phyloP scores from a whole-genome alignment of 1,140 invertebrate species.

The Phortica variegata region DNA sequence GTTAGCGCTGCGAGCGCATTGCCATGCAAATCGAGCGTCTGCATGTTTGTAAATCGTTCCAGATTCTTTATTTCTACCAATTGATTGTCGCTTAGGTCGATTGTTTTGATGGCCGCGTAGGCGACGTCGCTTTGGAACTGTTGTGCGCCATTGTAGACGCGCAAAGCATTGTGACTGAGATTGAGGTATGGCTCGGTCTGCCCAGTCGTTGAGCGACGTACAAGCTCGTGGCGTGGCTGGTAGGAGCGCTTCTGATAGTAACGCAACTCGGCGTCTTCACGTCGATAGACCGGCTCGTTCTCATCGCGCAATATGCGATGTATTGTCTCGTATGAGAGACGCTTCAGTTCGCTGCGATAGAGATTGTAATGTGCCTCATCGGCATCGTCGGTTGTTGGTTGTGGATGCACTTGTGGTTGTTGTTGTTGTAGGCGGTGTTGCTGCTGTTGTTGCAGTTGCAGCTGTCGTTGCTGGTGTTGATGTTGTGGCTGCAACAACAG shows the following conservation, averaged over 20 bases:
- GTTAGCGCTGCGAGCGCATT: constrained; percentile 19
- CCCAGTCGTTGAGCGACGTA: background rate
- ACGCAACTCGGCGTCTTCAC: constrained; percentile 28
- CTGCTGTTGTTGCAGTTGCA: constrained; percentile 23
- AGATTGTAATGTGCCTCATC: too few relatives aligned
- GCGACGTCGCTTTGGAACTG: constrained; percentile 31
- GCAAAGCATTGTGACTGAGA: constrained; percentile 23
- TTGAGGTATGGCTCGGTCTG: constrained; percentile 31
- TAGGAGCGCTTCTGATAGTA: constrained; percentile 30
- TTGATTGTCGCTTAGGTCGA: constrained; percentile 35
- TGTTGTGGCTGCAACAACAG: constrained; percentile 3
- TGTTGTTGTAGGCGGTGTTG: constrained; percentile 13
- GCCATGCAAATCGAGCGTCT: constrained; percentile 7
- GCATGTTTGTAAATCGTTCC: too few relatives aligned
- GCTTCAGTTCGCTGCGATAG: constrained; percentile 16
- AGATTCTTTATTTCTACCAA: too few relatives aligned
- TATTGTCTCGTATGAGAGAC: constrained; percentile 36
- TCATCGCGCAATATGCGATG: constrained; percentile 48
- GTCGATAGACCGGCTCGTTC: constrained; percentile 34
- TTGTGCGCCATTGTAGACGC: constrained; percentile 26
- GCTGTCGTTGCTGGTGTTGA: constrained; percentile 11
- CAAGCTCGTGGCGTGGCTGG: constrained; percentile 19
- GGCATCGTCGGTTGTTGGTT: constrained; percentile 1
- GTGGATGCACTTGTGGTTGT: background rate
- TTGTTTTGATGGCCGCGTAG: constrained; percentile 20